phyloP scores from a whole-genome alignment of 2,797 vertebrate genomes.

The Acanthurus leucopareius region DNA sequence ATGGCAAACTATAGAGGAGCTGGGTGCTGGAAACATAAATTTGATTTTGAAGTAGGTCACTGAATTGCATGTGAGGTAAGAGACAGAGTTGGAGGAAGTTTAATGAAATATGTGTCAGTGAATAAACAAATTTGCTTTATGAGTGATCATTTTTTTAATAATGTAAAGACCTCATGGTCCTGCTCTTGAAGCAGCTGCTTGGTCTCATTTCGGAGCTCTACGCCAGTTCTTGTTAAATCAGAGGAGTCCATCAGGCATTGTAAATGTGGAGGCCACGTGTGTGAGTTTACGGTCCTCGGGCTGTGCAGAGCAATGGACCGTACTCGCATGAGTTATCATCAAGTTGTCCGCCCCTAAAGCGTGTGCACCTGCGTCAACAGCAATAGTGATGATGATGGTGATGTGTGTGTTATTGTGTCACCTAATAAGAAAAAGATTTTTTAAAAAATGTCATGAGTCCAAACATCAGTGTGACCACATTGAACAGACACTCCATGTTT shows the following conservation, averaged over 20 bases:
- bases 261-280: neutral
- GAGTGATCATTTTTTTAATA: neutral
- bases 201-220: slow-evolving; percentile 9
- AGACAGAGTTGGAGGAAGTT: neutral
- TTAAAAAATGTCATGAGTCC: neutral
- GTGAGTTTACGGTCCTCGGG: slow-evolving; percentile 42
- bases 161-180: neutral
- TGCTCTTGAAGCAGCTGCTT: slow-evolving; percentile 13
- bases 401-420: neutral
- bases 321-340: slow-evolving; percentile 43
- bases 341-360: slow-evolving; percentile 36
- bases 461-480: neutral
- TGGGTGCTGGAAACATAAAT: slow-evolving; percentile 23
- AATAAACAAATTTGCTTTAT: neutral
- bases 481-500: slow-evolving; percentile 30
- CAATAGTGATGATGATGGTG: neutral
- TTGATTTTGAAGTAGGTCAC: slow-evolving; percentile 7
- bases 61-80: neutral
- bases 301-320: slow-evolving; percentile 35
- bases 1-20: slow-evolving; percentile 22
- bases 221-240: slow-evolving; percentile 50
- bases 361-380: slow-evolving; percentile 38
- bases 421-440: slow-evolving; percentile 3
- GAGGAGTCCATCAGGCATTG: slow-evolving; percentile 30
- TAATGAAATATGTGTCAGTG: slow-evolving; percentile 5